Base-by-base conservation (phyloP, 1,140 invertebrate genomes). In the Rhynchophorus ferrugineus region DNA sequence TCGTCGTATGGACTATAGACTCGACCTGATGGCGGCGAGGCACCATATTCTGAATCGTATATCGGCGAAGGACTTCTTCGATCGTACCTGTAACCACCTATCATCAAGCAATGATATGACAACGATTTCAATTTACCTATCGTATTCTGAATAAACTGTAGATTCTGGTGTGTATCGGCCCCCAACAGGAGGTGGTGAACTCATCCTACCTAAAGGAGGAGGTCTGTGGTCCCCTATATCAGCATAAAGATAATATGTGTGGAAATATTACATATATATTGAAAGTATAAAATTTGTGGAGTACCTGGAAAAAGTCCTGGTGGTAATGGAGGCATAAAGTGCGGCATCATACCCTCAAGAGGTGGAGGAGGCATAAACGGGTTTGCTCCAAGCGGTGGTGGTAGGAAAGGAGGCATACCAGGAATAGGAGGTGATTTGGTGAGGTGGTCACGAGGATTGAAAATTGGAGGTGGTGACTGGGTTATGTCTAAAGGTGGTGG, bases 191-290 rank as follows among this genome's bases (percentile, higher is more conserved):
- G 79, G 79, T 7, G 81, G 79, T 3, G 81, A 82, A 3, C 80
- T 80, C 64, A 82, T 70, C 44, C 81, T 71, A 3, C 79, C 80
- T 17, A 83, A 58, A 8, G 81, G 80, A 19, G 80, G 76, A 13
- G 79, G 79, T 41, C 81, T 68, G 54, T 78, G 76, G 43, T 78
- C 75, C 1, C 56, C 51, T 47, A 24, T 36, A 45, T 24, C 2
- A 24, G 14, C 14, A 11, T 24, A 44, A 22, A 11, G 22, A 3
- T n/a, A 20, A 43, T 43, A n/a, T 6, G 11, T 29, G 5, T 11
- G 5, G 5, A 6, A 6, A 29, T 29, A 6, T 6, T 6, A 29
- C 5, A 5, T 5, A 29, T 29, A 29, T 29, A 29, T 29, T 29
- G 5, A 19, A 18, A 3, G 19, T 6, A 19, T 2, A 13, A 7